phyloP scores from a whole-genome alignment of 2,797 vertebrate genomes.

The Chaenodraco wilsoni region DNA sequence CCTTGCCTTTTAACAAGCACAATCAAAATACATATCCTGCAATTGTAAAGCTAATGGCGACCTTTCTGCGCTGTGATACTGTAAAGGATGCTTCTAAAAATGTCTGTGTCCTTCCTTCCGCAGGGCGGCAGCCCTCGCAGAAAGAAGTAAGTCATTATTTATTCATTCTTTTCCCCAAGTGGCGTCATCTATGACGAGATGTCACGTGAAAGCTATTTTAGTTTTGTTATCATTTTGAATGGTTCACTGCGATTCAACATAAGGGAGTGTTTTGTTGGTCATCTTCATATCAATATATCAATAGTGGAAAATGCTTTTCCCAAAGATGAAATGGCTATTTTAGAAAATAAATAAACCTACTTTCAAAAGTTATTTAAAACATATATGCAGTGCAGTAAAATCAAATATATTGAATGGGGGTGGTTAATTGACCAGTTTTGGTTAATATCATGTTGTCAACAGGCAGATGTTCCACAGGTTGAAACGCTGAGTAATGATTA shows the following conservation, averaged over 20 bases:
- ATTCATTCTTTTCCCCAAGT: conserved; percentile 44
- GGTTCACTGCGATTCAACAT: neutral
- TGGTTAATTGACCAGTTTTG: neutral
- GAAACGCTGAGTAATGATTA: conserved; percentile 18
- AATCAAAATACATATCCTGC: conserved; percentile 64
- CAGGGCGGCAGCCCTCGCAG: conserved; percentile 95
- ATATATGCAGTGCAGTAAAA: neutral
- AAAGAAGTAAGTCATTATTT: conserved; percentile 93
- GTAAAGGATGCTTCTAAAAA: conserved; percentile 71
- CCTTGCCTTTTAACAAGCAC: conserved; percentile 35
- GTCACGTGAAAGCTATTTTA: conserved; percentile 9
- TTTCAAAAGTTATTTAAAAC: neutral
- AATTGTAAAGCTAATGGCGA: conserved; percentile 55
- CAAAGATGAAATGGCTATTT: neutral
- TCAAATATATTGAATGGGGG: neutral
- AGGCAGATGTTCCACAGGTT: conserved; percentile 8
- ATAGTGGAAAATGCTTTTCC: conserved; percentile 11
- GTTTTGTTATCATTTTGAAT: conserved; percentile 13
- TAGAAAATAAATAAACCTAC: neutral
- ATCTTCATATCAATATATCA: conserved; percentile 4
- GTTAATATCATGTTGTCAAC: neutral
- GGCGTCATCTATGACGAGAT: conserved; percentile 24
- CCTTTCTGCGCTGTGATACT: conserved; percentile 33
- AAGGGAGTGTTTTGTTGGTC: too few relatives aligned
- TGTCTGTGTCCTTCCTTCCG: conserved; percentile 73